Evolutionary conservation across 2,113 vertebrate species (phyloP).

Genomic region (Petroica traversi): DNA sequence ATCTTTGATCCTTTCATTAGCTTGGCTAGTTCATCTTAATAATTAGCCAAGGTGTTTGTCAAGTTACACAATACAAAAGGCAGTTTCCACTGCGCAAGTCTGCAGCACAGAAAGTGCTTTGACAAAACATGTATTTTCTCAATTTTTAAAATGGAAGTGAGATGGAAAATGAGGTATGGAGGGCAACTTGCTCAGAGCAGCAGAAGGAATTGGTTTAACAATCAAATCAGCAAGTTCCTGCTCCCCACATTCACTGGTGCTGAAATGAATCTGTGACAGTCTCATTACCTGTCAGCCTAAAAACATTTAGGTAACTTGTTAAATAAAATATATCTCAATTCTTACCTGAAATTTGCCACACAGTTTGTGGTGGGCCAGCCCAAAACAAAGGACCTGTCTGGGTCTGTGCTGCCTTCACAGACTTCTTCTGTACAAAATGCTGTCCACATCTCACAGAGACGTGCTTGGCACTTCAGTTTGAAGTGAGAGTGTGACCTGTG

Average conservation of each 20-base stretch:
- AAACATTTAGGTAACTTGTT: background rate
- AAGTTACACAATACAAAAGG: background rate
- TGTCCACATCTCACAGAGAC: slow-evolving; percentile 91
- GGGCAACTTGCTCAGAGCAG: background rate
- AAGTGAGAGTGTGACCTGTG: slow-evolving; percentile 81
- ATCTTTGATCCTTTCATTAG: background rate
- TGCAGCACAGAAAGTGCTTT: background rate
- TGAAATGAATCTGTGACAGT: background rate
- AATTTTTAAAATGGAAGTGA: background rate
- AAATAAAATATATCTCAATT: background rate
- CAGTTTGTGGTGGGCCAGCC: slow-evolving; percentile 96
- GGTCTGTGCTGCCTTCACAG: slow-evolving; percentile 85
- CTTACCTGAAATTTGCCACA: slow-evolving; percentile 93
- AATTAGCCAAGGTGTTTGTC: background rate
- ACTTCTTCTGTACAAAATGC: slow-evolving; percentile 91
- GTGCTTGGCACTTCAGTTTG: slow-evolving; percentile 84
- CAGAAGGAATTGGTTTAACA: background rate
- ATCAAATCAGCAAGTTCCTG: background rate
- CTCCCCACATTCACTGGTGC: background rate
- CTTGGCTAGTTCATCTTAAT: background rate
- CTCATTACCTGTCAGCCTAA: background rate
- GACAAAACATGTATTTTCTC: background rate
- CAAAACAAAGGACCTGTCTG: slow-evolving; percentile 86
- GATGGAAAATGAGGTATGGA: background rate
- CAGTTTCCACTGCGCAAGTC: background rate